Conservation (phyloP, 2,888 invertebrate species). For the Sinohyriopsis cumingii region DNA sequence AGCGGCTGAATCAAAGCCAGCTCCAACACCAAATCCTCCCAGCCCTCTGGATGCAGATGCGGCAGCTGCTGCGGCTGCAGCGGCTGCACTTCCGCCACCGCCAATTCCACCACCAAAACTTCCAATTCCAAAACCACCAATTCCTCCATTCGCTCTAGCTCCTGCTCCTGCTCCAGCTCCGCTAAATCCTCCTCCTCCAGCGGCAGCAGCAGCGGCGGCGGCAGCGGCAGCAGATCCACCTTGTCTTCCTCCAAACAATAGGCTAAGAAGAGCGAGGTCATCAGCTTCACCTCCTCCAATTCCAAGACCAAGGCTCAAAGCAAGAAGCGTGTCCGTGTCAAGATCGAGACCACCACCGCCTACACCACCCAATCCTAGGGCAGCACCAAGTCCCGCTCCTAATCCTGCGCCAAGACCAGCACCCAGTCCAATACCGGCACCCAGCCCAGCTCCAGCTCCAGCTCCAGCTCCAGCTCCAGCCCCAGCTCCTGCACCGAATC, state of each 20-base stretch:
- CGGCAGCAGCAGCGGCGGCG: background rate
- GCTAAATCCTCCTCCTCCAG: background rate
- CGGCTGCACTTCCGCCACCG: background rate
- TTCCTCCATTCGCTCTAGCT: background rate
- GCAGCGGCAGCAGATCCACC: conserved; percentile 1
- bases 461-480: conserved; percentile 4
- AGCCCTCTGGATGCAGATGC: background rate
- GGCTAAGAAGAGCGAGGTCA: too few species aligned
- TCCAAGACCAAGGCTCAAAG: too few species aligned
- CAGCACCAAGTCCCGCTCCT: background rate
- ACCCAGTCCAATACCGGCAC: background rate
- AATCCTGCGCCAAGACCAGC: conserved; percentile 1
- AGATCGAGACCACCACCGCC: background rate
- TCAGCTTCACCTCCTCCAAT: too few species aligned
- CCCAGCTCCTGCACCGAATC: background rate
- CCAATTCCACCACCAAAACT: conserved; percentile 2
- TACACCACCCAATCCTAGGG: background rate
- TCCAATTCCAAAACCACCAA: background rate
- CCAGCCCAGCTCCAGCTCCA: background rate
- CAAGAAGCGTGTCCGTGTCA: too few species aligned
- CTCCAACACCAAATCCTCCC: background rate
- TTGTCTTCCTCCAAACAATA: background rate
- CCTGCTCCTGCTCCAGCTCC: conserved; percentile 1
- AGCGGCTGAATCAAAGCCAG: background rate
- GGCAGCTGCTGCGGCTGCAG: background rate